Conservation (phyloP, 1,140 invertebrate genomes). For the Araneus ventricosus region DNA sequence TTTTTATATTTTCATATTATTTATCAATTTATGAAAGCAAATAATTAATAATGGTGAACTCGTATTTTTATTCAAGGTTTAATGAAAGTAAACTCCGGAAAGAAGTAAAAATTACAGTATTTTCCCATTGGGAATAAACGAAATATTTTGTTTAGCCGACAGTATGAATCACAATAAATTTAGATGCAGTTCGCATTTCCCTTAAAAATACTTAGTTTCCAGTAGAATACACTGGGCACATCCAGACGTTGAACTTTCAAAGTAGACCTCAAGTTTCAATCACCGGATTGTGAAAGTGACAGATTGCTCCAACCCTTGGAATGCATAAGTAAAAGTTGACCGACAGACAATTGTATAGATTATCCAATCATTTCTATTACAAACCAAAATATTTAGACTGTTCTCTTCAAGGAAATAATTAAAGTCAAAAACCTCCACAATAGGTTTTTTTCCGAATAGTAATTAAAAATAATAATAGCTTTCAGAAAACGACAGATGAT, state of each 20-base stretch:
- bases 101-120: too few relatives aligned
- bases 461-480: constrained; percentile 23
- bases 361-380: not conserved
- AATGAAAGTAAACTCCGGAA: too few relatives aligned
- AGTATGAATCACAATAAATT: too few relatives aligned
- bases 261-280: not conserved
- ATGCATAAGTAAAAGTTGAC: not conserved
- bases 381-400: not conserved
- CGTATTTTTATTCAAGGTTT: too few relatives aligned
- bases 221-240: too few relatives aligned
- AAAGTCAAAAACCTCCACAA: not conserved
- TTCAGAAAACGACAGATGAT: not conserved
- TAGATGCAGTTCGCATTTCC: too few relatives aligned
- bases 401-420: constrained; percentile 3
- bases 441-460: not conserved
- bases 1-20: too few relatives aligned
- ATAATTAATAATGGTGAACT: too few relatives aligned
- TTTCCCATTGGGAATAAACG: too few relatives aligned
- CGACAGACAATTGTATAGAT: not conserved
- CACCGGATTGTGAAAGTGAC: not conserved
- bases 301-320: not conserved
- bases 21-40: too few relatives aligned
- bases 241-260: not conserved
- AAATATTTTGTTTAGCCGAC: too few relatives aligned
- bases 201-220: too few relatives aligned